Conservation (phyloP, 2,797 vertebrate species). For the Manis pentadactyla region DNA sequence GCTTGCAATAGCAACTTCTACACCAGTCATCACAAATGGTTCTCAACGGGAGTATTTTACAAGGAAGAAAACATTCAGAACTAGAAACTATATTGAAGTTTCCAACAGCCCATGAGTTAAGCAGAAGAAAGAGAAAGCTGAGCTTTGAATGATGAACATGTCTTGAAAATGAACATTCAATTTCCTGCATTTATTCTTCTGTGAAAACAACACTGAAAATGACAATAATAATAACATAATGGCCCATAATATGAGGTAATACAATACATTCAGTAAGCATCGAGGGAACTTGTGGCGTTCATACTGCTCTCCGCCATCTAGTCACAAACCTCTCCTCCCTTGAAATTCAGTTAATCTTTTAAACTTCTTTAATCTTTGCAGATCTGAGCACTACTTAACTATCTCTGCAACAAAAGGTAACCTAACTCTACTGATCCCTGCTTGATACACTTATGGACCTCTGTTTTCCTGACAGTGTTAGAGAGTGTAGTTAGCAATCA, state of each 20-base stretch:
- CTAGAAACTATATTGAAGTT: not conserved
- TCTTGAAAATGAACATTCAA: not conserved
- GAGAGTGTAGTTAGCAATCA: not conserved
- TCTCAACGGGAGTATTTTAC: not conserved
- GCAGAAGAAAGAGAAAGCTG: not conserved
- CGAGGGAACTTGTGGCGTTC: not conserved
- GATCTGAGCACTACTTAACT: not conserved
- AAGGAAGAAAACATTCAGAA: not conserved
- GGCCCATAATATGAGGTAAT: not conserved
- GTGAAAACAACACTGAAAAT: not conserved
- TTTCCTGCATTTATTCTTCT: not conserved
- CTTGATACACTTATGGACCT: not conserved
- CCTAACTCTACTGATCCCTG: not conserved
- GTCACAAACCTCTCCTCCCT: not conserved
- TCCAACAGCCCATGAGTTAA: not conserved
- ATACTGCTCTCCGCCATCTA: not conserved
- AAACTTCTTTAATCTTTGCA: not conserved
- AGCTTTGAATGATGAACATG: not conserved
- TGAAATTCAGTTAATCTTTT: not conserved
- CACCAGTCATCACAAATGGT: not conserved
- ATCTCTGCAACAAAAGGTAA: not conserved
- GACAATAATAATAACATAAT: not conserved
- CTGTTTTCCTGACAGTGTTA: not conserved
- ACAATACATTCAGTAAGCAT: not conserved
- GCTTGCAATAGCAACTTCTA: not conserved